phyloP scores from a whole-genome alignment of 2,113 vertebrate genomes.

The Engystomops pustulosus region DNA sequence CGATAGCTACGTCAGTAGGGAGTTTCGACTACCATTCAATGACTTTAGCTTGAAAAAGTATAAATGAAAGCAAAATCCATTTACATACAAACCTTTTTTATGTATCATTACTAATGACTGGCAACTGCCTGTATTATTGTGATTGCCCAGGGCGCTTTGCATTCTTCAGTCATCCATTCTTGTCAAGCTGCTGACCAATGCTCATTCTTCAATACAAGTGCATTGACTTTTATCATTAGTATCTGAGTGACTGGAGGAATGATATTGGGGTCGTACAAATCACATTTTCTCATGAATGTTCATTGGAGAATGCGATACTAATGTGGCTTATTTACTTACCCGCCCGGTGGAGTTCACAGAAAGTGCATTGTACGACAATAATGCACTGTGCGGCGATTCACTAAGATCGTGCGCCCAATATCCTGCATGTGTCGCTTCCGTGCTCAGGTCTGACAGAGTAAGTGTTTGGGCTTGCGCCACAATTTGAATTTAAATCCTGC shows the following conservation, averaged over 20 bases:
- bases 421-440: no score
- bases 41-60: background rate
- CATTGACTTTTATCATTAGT: constrained; percentile 7
- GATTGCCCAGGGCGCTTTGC: background rate
- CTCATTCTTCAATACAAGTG: background rate
- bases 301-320: no score
- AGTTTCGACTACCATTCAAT: no score
- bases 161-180: constrained; percentile 7
- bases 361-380: no score
- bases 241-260: background rate
- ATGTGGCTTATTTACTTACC: no score
- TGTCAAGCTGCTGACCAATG: constrained; percentile 18
- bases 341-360: no score
- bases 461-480: no score
- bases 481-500: no score
- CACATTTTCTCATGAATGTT: background rate
- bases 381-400: no score
- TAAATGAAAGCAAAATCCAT: background rate
- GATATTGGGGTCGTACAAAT: background rate
- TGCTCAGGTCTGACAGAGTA: no score
- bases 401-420: no score
- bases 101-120: background rate
- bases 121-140: background rate
- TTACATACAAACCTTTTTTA: background rate
- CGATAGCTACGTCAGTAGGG: no score